Base-by-base conservation (phyloP, 2,888 invertebrate genomes). In the Salpingus planirostris region DNA sequence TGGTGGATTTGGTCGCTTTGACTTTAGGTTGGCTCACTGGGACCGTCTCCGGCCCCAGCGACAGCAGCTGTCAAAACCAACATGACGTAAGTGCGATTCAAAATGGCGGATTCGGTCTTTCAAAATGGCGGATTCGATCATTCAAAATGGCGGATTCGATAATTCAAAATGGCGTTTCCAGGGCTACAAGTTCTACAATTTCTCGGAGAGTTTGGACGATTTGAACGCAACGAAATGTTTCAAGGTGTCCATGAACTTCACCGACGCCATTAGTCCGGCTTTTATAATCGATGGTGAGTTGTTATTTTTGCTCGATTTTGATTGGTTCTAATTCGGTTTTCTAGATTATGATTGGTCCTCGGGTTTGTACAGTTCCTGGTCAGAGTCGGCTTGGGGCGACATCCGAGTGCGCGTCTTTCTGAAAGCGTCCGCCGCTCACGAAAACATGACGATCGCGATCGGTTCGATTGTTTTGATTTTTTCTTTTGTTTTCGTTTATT, bases 361-460 rank as follows among this genome's bases (percentile, higher is more conserved):
- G 0, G 80, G 80, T 8, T 45, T 70, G 48, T 92, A 80, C 62
- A 88, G 90, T 3, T 79, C 88, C 7, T 91, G 91, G 91, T 80
- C 88, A 11, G 91, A 91, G 69, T 89, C 89, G 0, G 76, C 84
- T 23, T 92, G 91, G 89, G 68, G 71, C 33, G 68, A 73, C 32
- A 71, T 87, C 48, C 76, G 71, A 48, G 78, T 85, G 38, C 73
- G 84, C 41, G 76, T 91, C 68, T 90, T 89, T 62, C 68, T 91
- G 35, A 70, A 76, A 49, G 81, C 89, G 27, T 70, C 81, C 7
- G 70, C 73, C 11, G 60, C 63, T 13, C 70, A 71, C 24, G 75
- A 76, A 57, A 62, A 65, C 22, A 52, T 70, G 35, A 73, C 70
- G 2, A 59, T 77, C 21, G 59, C 67, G n/a, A 51, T 71, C 7